These are phyloP conservation scores for Pagrus major DNA, from an alignment of 2,113 vertebrate genomes.

Conservation along the genomic window DNA sequence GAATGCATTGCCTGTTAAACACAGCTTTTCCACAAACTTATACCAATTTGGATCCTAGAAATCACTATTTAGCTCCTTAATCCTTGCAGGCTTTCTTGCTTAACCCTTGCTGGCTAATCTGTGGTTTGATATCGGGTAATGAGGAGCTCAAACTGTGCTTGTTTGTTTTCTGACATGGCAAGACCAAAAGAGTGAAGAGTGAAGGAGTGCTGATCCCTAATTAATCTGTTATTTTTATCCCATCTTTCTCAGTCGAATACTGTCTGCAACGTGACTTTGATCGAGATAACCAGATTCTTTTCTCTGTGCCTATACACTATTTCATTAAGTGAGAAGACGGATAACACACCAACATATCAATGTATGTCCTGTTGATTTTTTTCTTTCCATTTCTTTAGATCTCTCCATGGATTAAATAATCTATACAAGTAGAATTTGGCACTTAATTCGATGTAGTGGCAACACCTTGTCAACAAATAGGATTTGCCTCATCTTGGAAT, in stretches of 20 bases:
- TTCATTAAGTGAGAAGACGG: not conserved
- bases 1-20: too few species aligned
- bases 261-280: not conserved
- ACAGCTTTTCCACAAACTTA: conserved; percentile 1
- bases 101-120: conserved; percentile 16
- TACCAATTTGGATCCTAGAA: conserved; percentile 23
- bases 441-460: conserved; percentile 5
- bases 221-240: not conserved
- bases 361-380: conserved; percentile 4
- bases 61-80: conserved; percentile 22
- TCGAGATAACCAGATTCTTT: not conserved
- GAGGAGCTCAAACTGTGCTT: conserved; percentile 15
- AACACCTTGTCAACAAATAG: conserved; percentile 24
- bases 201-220: not conserved
- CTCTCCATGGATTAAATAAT: conserved; percentile 24
- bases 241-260: not conserved
- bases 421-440: not conserved
- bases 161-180: conserved; percentile 19
- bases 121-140: conserved; percentile 37
- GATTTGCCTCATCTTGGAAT: conserved; percentile 18
- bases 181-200: conserved; percentile 15
- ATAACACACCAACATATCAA: not conserved
- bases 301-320: not conserved
- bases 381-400: not conserved
- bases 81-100: conserved; percentile 33